Percentiles rank a stretch among this genome's conserved stretches.
phyloP scores from a whole-genome alignment of 2,113 vertebrate species.

The Python bivittatus region DNA sequence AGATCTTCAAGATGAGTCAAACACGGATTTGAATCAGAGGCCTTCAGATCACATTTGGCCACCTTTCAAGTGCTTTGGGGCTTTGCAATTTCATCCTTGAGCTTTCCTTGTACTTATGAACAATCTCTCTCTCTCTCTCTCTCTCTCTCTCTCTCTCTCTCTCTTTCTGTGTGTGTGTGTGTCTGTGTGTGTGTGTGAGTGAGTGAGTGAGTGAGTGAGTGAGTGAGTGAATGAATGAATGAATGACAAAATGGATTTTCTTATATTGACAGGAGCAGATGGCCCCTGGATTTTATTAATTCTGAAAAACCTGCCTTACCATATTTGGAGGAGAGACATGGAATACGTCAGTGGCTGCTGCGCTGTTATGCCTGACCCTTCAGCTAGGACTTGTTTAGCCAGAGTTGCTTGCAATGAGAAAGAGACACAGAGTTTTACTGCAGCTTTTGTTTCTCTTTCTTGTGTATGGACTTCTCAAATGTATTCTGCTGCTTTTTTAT shows the following conservation, averaged over 20 bases:
- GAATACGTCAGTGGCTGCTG: neutral
- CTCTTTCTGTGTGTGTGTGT: neutral
- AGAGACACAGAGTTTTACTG: no score
- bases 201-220: no score
- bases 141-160: no score
- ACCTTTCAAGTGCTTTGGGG: neutral
- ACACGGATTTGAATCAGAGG: neutral
- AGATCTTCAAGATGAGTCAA: neutral
- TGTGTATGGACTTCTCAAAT: neutral
- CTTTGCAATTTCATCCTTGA: neutral
- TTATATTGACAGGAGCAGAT: neutral
- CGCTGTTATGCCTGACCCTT: neutral
- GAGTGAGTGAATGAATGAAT: neutral
- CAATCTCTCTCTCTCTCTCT: no score
- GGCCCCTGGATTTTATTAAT: neutral
- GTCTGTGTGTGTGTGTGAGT: neutral
- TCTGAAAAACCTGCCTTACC: neutral
- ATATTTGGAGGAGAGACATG: neutral
- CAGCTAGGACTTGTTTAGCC: neutral
- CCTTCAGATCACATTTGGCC: neutral
- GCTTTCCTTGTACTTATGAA: neutral
- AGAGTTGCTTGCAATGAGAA: neutral
- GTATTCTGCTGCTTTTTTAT: neutral
- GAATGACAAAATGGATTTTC: neutral
- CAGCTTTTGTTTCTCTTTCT: neutral